Conservation (phyloP, 2,797 vertebrate genomes). For the Pangasius krempfi region DNA sequence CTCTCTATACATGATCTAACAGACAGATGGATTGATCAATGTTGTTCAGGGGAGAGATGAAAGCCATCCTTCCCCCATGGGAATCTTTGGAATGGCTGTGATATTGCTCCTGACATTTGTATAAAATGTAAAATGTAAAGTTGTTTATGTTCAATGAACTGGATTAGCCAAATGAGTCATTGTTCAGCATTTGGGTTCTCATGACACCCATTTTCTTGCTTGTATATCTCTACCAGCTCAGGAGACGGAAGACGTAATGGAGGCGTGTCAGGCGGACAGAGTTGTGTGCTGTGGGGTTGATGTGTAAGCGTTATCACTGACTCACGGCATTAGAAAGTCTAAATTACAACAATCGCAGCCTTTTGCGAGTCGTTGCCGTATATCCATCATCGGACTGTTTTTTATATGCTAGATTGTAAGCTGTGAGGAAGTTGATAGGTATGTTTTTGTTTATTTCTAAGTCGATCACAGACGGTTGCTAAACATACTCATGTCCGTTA, state of each 20-base stretch:
- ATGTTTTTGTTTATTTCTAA: not conserved
- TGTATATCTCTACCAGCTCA: slow-evolving; percentile 58
- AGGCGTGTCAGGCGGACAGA: slow-evolving; percentile 57
- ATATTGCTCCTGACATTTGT: slow-evolving; percentile 1
- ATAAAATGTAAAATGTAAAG: not conserved
- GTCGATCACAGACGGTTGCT: not conserved
- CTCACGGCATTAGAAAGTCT: slow-evolving; percentile 57
- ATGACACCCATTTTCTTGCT: slow-evolving; percentile 58
- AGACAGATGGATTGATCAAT: not conserved
- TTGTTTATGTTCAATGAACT: slow-evolving; percentile 15
- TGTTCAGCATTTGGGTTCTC: slow-evolving; percentile 58
- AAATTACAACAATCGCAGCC: slow-evolving; percentile 22
- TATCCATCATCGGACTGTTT: slow-evolving; percentile 15
- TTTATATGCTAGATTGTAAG: not conserved
- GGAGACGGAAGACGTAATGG: slow-evolving; percentile 62
- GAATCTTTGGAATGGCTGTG: not conserved
- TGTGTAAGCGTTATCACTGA: slow-evolving; percentile 63
- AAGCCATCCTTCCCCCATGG: not conserved
- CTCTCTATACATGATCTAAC: not conserved
- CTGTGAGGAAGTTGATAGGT: no score
- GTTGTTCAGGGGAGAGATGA: not conserved
- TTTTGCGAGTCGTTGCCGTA: not conserved
- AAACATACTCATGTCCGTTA: not conserved
- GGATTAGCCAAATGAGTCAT: slow-evolving; percentile 66
- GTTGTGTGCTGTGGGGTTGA: slow-evolving; percentile 58